Base-by-base conservation (phyloP, 2,113 vertebrate genomes). In the Cyprinodon brontotheroides region DNA sequence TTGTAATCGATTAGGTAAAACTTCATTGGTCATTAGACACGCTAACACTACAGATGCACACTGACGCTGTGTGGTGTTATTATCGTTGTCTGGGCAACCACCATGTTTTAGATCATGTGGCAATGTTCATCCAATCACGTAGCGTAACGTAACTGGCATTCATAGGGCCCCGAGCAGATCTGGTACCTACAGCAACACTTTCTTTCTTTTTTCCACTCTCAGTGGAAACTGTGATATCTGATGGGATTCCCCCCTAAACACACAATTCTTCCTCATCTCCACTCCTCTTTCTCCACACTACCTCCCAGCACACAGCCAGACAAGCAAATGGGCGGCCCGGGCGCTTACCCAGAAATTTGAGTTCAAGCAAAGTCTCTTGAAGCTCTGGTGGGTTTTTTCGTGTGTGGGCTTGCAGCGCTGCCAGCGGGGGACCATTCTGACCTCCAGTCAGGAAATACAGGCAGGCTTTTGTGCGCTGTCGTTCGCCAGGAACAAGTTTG, bases 361-460 rank as follows among this genome's bases (percentile, higher is more conserved):
- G 92, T 86, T 14, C 4, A 47, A 88, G 92, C 70, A 22, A 67
- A 79, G 87, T 79, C 80, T 84, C 61, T 20, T 88, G 92, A 84
- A 91, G 89, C 90, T 89, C 84, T 91, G 90, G 94, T 80, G 90
- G 93, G 88, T 89, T 95, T 85, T 75, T 72, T 79, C 80, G 80
- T 94, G 93, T 93, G 90, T 94, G 93, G 93, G 94, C 93, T 92
- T 85, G 86, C 73, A 15, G 70, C 68, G 1, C 66, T 74, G 85
- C 76, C 87, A 85, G 60, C 36, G 22, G 40, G 29, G 12, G 74
- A 4, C 50, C 50, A 17, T 40, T 37, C 70, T 79, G 82, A 84
- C 87, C 84, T 61, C 69, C 17, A 67, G 75, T 75, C 82, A 81
- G 75, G 78, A 84, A 84, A 79, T 4, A 38, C 40, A 74, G 53